phyloP scores from a whole-genome alignment of 2,797 vertebrate species.

The Myotis planiceps region DNA sequence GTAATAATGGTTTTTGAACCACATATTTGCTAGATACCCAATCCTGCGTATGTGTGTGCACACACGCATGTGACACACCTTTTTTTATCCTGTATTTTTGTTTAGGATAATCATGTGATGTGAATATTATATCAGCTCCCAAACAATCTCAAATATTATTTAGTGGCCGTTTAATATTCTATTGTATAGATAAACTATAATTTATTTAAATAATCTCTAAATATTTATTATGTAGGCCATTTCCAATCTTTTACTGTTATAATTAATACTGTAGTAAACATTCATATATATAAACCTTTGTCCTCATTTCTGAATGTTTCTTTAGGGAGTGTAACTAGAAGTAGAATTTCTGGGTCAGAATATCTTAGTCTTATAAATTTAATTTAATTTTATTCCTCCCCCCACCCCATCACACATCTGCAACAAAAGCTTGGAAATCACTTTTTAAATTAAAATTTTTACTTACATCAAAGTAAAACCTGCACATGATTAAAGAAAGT shows the following conservation, averaged over 20 bases:
- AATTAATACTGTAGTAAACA: slow-evolving; percentile 48
- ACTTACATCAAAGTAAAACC: slow-evolving; percentile 25
- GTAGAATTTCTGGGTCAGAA: slow-evolving; percentile 62
- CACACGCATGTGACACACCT: not conserved
- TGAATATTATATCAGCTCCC: not conserved
- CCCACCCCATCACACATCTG: not conserved
- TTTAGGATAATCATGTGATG: not conserved
- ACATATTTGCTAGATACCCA: not conserved
- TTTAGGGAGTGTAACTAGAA: slow-evolving; percentile 39
- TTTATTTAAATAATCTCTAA: slow-evolving; percentile 55
- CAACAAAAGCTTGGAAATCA: not conserved
- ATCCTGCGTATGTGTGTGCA: not conserved
- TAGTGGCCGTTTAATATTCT: slow-evolving; percentile 46
- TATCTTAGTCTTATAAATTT: slow-evolving; percentile 60
- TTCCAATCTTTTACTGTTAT: slow-evolving; percentile 44
- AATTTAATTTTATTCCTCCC: slow-evolving; percentile 42
- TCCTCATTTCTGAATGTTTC: slow-evolving; percentile 46
- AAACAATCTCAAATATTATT: slow-evolving; percentile 44
- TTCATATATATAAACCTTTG: slow-evolving; percentile 37
- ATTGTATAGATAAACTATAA: slow-evolving; percentile 30
- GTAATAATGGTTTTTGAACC: not conserved
- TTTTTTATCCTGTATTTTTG: not conserved
- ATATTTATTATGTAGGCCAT: slow-evolving; percentile 46
- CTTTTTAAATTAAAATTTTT: slow-evolving; percentile 51
- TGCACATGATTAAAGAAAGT: not conserved